Evolutionary conservation across 2,888 invertebrate species (phyloP).

Genomic region (Prosopocoilus inquinatus): DNA sequence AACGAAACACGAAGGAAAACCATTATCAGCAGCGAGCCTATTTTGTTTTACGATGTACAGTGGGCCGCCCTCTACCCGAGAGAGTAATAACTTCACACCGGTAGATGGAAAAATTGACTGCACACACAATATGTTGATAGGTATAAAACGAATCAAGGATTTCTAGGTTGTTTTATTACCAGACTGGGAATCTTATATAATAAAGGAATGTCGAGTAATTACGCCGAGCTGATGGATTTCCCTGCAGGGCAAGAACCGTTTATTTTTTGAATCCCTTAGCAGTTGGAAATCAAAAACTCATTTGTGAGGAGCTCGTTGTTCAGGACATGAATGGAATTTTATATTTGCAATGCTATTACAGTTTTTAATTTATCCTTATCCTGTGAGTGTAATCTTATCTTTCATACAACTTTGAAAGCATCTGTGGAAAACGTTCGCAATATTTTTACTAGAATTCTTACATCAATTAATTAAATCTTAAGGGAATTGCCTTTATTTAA

Average conservation of each 20-base stretch:
- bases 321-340: slow-evolving; percentile 38
- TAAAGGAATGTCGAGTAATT: slow-evolving; percentile 32
- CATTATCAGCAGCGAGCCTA: slow-evolving; percentile 33
- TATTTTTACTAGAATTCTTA: too few species aligned
- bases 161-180: slow-evolving; percentile 30
- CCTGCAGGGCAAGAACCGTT: slow-evolving; percentile 26
- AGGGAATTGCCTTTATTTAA: too few species aligned
- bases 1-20: slow-evolving; percentile 4
- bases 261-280: slow-evolving; percentile 38
- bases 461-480: too few species aligned
- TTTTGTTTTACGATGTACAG: slow-evolving; percentile 35
- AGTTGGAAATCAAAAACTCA: slow-evolving; percentile 46
- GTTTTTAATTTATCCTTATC: too few species aligned
- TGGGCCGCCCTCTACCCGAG: slow-evolving; percentile 28
- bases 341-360: slow-evolving; percentile 21
- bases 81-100: slow-evolving; percentile 32
- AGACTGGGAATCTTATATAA: slow-evolving; percentile 31
- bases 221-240: slow-evolving; percentile 32
- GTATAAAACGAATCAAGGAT: slow-evolving; percentile 13
- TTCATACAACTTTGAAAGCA: too few species aligned
- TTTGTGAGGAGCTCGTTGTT: slow-evolving; percentile 37
- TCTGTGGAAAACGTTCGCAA: too few species aligned
- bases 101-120: slow-evolving; percentile 38
- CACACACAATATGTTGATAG: slow-evolving; percentile 30
- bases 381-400: too few species aligned